These are phyloP conservation scores for Rhagium mordax DNA, from an alignment of 2,888 invertebrate genomes.

Conservation along the genomic window DNA sequence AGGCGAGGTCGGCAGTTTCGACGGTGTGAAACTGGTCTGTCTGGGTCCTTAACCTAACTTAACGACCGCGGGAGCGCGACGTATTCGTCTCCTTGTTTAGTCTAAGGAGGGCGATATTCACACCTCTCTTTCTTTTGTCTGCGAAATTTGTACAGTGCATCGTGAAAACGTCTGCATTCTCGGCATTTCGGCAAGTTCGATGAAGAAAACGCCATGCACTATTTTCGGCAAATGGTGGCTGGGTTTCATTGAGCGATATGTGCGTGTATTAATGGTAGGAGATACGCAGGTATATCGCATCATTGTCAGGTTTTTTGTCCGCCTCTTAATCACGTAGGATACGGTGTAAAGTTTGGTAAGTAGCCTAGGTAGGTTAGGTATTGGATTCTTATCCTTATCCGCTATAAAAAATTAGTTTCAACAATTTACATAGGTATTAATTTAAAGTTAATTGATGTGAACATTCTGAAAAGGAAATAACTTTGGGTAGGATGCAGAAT, in stretches of 20 bases:
- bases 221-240: not conserved
- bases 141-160: constrained; percentile 58
- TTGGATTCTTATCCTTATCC: too few species aligned
- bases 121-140: constrained; percentile 49
- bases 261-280: too few species aligned
- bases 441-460: not conserved
- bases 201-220: constrained; percentile 6
- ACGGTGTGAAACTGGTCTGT: constrained; percentile 68
- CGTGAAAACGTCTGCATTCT: constrained; percentile 59
- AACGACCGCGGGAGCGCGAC: constrained; percentile 65
- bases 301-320: too few species aligned
- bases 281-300: too few species aligned
- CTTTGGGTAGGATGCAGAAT: too few species aligned
- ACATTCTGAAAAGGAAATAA: not conserved
- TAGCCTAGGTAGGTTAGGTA: too few species aligned
- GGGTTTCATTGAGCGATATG: not conserved
- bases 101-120: constrained; percentile 34
- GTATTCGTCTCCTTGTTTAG: constrained; percentile 50
- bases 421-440: too few species aligned
- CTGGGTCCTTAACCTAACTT: constrained; percentile 72
- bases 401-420: too few species aligned
- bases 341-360: too few species aligned
- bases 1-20: constrained; percentile 53
- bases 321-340: too few species aligned
- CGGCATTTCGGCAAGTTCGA: constrained; percentile 46